Percentiles rank a stretch among this genome's conserved stretches.
Conservation (phyloP, 2,113 vertebrate species). For the Ameiurus melas region DNA sequence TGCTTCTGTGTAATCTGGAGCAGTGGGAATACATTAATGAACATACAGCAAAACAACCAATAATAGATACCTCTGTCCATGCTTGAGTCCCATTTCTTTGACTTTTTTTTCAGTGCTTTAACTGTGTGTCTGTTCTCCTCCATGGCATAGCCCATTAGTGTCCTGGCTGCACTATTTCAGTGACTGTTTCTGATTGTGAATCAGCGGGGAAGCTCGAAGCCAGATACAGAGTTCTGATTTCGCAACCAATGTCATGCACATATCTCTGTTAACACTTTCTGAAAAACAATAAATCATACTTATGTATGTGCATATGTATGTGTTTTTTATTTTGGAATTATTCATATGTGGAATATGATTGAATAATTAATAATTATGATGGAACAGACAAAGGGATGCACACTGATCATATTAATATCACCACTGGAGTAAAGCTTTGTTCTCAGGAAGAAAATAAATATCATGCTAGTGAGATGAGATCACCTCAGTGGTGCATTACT, state of each 20-base stretch:
- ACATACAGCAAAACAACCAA: background rate
- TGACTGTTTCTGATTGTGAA: conserved; percentile 19
- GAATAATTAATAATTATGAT: conserved; percentile 37
- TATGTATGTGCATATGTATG: background rate
- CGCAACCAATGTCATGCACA: background rate
- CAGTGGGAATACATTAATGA: background rate
- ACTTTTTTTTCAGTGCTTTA: background rate
- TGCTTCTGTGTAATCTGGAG: conserved; percentile 2
- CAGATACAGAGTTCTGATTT: conserved; percentile 13
- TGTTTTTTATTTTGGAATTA: background rate
- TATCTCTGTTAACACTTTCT: conserved; percentile 4
- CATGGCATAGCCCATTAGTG: conserved; percentile 16
- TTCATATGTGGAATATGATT: background rate
- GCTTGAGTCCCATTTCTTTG: background rate
- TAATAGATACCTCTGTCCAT: background rate
- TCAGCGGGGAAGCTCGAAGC: background rate
- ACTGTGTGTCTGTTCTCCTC: background rate
- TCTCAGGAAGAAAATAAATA: conserved; percentile 31
- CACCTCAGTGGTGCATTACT: conserved; percentile 23
- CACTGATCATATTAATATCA: conserved; percentile 42
- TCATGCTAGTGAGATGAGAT: conserved; percentile 52
- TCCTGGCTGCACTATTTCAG: conserved; percentile 4
- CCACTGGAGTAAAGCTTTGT: background rate
- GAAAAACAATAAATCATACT: background rate
- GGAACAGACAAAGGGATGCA: conserved; percentile 10